Evolutionary conservation across 2,113 vertebrate species (phyloP), one percentile per base, ranked within the genome.

Genomic region (Solea senegalensis): DNA sequence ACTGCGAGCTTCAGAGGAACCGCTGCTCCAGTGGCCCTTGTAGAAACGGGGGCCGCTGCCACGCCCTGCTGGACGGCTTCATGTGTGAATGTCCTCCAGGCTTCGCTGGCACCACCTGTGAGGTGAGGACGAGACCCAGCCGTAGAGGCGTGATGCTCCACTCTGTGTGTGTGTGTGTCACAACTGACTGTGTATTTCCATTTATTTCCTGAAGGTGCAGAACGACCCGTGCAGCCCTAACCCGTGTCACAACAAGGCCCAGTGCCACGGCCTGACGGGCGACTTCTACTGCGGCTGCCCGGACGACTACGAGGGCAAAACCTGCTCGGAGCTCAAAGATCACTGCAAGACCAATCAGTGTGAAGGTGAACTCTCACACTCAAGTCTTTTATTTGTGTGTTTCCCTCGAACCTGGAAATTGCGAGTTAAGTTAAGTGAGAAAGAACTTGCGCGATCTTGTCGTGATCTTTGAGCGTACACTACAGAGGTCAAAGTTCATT

Each of bases 251-350:
- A 96, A 97, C 26, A 92, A 94, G 56, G 97, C 95, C 28, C 93
- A 88, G 65, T 98, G 97, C 90, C 96, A 94, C 68, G 90, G 91
- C 74, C 68, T 95, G 46, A 85, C 85, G 57, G 94, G 93, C 1
- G 95, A 96, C 62, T 99, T 98, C 82, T 96, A 95, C 89, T 99
- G 97, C 39, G 94, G 94, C 43, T 99, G 97, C 59, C 90, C 95
- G 0, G 96, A 98, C 8, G 94, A 95, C 53, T 92, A 96, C 3
- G 96, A 95, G 12, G 97, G 97, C 58, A 96, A 95, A 75, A 97
- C 97, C 74, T 99, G 97, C 50, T 96, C 96, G 0, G 92, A 95
- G 78, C 94, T 95, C n/a, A 94, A 96, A 80, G 96, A 96, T 83
- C 95, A 95, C 67, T 98, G 97, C 93, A 96, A 95, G 41, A 95